These are phyloP conservation scores for Boloria selene DNA, from an alignment of 2,888 invertebrate species.

Conservation along the genomic window DNA sequence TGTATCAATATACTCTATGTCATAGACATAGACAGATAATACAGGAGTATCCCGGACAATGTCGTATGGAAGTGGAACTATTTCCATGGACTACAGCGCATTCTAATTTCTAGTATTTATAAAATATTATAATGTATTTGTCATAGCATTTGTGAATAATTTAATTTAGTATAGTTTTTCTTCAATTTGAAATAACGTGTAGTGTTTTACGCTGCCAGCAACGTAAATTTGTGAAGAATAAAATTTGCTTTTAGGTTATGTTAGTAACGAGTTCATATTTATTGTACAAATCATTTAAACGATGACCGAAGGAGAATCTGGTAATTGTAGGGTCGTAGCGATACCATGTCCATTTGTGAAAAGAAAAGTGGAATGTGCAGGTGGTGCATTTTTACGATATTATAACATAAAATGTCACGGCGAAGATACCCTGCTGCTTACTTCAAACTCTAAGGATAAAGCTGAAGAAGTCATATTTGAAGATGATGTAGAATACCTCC, in stretches of 20 bases:
- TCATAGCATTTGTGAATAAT: constrained; percentile 28
- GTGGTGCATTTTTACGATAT: constrained; percentile 76
- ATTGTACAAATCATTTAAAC: constrained; percentile 56
- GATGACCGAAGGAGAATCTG: constrained; percentile 70
- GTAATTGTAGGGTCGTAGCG: constrained; percentile 58
- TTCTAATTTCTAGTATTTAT: constrained; percentile 32
- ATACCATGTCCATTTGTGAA: constrained; percentile 64
- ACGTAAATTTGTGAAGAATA: constrained; percentile 34
- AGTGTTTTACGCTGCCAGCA: constrained; percentile 18
- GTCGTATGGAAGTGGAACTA: constrained; percentile 25
- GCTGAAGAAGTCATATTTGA: constrained; percentile 76
- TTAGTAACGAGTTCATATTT: constrained; percentile 65
- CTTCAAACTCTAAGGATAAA: constrained; percentile 70
- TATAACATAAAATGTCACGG: constrained; percentile 77
- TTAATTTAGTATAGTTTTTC: constrained; percentile 35
- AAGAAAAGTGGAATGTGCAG: constrained; percentile 78
- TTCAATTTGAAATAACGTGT: constrained; percentile 23
- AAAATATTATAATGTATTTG: constrained; percentile 36
- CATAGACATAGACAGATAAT: neutral
- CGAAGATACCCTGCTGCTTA: constrained; percentile 68
- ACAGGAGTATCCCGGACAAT: constrained; percentile 14
- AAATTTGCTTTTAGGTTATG: constrained; percentile 70
- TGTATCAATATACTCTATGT: too few relatives aligned
- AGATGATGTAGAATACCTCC: constrained; percentile 91
- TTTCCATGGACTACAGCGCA: constrained; percentile 36